A percentile compares a stretch with the other conserved stretches of the same genome.
Evolutionary conservation across 2,797 vertebrate genomes (phyloP).

Genomic region (Crotalus adamanteus): DNA sequence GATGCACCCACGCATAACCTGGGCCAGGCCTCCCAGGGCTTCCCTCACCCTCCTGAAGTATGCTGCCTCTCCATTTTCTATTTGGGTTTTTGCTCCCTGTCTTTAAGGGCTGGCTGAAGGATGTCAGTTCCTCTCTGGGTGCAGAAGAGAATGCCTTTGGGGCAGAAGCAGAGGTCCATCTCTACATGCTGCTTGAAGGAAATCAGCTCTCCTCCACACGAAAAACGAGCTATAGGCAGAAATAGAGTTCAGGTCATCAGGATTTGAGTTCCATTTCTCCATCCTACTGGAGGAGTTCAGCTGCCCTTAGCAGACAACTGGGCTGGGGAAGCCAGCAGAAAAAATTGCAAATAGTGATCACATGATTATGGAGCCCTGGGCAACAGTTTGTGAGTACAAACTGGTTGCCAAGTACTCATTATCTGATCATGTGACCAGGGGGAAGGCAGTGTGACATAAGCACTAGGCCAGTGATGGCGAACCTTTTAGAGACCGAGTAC

Average conservation of each 20-base stretch:
- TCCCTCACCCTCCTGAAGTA: neutral
- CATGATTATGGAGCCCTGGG: neutral
- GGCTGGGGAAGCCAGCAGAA: neutral
- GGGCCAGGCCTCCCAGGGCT: neutral
- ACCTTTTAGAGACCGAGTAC: no score
- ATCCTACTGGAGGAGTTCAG: neutral
- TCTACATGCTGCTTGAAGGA: neutral
- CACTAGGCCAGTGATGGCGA: neutral
- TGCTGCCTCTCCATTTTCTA: neutral
- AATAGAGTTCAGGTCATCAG: neutral
- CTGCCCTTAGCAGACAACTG: neutral
- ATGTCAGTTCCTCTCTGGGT: neutral
- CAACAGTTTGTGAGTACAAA: neutral
- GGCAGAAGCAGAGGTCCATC: neutral
- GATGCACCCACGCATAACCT: neutral
- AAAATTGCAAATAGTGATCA: neutral
- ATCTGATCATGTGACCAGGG: neutral
- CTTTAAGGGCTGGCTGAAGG: neutral
- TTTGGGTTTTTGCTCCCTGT: neutral
- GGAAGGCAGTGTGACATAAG: neutral
- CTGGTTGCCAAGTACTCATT: neutral
- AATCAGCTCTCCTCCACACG: neutral
- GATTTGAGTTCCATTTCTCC: neutral
- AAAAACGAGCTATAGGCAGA: neutral
- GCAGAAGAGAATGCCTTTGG: neutral